Evolutionary conservation across 2,888 invertebrate species (phyloP), one percentile per base, ranked within the genome.

Genomic region (Nemotelus pantherinus): DNA sequence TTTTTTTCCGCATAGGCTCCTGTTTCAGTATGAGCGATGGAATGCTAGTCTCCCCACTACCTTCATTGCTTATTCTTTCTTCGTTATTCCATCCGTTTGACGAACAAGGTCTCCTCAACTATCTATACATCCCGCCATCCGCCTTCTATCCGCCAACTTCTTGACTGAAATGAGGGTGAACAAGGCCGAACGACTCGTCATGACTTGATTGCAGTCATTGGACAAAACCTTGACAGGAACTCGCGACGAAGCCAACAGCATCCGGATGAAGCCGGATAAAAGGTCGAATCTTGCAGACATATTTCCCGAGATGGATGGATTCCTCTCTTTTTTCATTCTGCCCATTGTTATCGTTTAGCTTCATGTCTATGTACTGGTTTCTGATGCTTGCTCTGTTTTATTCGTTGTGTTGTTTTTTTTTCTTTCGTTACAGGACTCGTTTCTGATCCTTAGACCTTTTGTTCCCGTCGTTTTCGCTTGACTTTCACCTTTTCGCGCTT

Each of bases 161-260:
- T 78, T 78, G 72, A 78, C 71, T 78, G 72, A 77, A 78, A 72
- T 58, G 72, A 76, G 64, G 77, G 74, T 77, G 79, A 79, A 72
- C 77, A 58, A 74, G 79, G 74, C 77, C 71, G 68, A 58, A 76
- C 65, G 71, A 53, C 57, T 53, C 48, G 43, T 43, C 64, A 60
- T 71, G 76, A 67, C 74, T 74, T 74, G 63, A 50, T 48, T 74
- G 63, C 41, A 57, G 63, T 74, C 60, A 63, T 50, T 68, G 78
- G 70, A 60, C 48, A 57, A 39, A 47, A 48, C 6, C 43, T 53
- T 53, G 9, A 25, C 25, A 25, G 25, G 25, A 25, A 25, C 25
- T 25, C 25, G 25, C 25, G 25, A 25, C 25, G 25, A 25, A 25
- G 25, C 25, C 25, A 25, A 25, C 25, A 25, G 25, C 25, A 25